Evolutionary conservation across 1,140 invertebrate genomes (phyloP).

Genomic region (Globodera rostochiensis): DNA sequence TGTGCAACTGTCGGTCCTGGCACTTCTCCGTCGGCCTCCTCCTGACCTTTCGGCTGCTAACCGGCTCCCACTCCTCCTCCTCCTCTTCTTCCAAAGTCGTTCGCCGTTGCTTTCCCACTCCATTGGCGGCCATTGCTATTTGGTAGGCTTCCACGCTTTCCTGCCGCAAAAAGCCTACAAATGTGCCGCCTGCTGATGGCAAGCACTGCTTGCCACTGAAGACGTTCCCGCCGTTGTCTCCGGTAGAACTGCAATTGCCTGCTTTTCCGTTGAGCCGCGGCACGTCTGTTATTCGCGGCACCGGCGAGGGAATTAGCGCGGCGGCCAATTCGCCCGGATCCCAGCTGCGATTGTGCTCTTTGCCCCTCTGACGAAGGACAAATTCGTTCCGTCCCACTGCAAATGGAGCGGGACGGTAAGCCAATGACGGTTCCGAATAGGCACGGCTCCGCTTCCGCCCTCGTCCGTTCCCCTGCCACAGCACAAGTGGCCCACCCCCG

Average conservation of each 20-base stretch:
- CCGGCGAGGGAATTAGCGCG: constrained; percentile 6
- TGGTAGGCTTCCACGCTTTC: constrained; percentile 30
- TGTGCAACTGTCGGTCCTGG: not conserved
- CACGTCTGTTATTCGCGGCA: constrained; percentile 33
- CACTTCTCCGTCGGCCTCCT: not conserved
- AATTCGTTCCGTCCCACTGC: constrained; percentile 14
- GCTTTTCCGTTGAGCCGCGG: constrained; percentile 25
- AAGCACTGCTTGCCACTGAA: not conserved
- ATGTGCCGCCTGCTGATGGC: constrained; percentile 5
- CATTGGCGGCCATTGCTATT: constrained; percentile 11
- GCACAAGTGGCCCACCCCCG: not conserved
- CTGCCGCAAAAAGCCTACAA: constrained; percentile 20
- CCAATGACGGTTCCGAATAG: not conserved
- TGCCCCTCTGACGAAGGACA: constrained; percentile 10
- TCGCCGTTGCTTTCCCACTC: not conserved
- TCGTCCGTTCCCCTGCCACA: not conserved
- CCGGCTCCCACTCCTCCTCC: not conserved
- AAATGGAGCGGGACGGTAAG: not conserved
- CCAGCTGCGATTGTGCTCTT: constrained; percentile 15
- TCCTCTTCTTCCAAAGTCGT: not conserved
- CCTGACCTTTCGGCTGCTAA: not conserved
- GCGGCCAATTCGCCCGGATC: constrained; percentile 11
- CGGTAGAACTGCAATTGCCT: not conserved
- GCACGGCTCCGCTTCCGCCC: not conserved
- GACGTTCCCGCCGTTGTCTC: not conserved